phyloP scores from a whole-genome alignment of 2,888 invertebrate genomes.

The Gymnoscelis rufifasciata region DNA sequence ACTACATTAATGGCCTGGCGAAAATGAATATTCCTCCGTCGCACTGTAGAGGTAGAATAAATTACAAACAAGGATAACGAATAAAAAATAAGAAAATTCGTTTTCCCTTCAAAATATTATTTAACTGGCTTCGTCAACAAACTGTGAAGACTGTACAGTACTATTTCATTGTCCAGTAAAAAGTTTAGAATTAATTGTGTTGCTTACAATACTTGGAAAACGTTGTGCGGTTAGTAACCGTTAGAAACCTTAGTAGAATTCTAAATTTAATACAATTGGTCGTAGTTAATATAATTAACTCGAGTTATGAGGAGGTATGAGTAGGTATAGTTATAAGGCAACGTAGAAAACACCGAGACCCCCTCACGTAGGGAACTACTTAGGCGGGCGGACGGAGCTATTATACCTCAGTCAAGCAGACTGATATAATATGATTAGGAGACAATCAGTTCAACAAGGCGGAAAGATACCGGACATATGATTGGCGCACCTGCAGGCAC shows the following conservation, averaged over 20 bases:
- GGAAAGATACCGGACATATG: slow-evolving; percentile 41
- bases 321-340: slow-evolving; percentile 3
- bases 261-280: slow-evolving; percentile 19
- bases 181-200: slow-evolving; percentile 14
- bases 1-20: too few species aligned
- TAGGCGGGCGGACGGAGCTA: slow-evolving; percentile 10
- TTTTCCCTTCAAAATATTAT: neutral
- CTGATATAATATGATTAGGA: slow-evolving; percentile 37
- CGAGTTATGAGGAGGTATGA: slow-evolving; percentile 22
- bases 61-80: too few species aligned
- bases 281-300: slow-evolving; percentile 23
- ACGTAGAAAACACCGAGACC: neutral
- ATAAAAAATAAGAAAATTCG: too few species aligned
- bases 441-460: slow-evolving; percentile 46
- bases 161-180: slow-evolving; percentile 21
- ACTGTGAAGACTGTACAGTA: neutral
- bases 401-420: slow-evolving; percentile 9
- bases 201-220: slow-evolving; percentile 10
- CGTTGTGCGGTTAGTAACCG: slow-evolving; percentile 6
- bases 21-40: too few species aligned
- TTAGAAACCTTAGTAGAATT: slow-evolving; percentile 17
- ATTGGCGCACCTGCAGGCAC: slow-evolving; percentile 36
- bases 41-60: too few species aligned
- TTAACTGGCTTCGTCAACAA: slow-evolving; percentile 3
- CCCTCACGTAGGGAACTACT: slow-evolving; percentile 16